These are phyloP conservation scores for Cryptotis parvus DNA, from an alignment of 2,113 vertebrate species.

Conservation along the genomic window DNA sequence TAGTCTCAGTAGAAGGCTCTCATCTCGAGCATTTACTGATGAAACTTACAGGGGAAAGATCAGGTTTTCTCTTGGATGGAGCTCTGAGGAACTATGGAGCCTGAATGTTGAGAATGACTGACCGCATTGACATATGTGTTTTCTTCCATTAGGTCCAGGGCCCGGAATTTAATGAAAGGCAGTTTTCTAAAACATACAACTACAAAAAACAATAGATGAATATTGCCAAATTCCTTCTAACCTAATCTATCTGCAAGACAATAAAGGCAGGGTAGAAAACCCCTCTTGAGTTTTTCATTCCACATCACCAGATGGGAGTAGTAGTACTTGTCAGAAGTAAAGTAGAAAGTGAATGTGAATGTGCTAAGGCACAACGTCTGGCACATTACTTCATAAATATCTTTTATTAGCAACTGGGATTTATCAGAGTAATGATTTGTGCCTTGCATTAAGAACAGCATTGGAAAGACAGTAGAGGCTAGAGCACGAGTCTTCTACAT, in stretches of 20 bases:
- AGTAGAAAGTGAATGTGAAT: constrained; percentile 23
- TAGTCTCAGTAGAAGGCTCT: too few species aligned
- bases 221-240: neutral
- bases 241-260: neutral
- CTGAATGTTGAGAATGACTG: too few species aligned
- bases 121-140: neutral
- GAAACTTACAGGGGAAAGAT: too few species aligned
- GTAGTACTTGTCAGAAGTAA: constrained; percentile 2
- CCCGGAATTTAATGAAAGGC: neutral
- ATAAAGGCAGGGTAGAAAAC: neutral
- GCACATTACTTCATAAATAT: neutral
- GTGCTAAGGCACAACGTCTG: neutral
- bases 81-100: too few species aligned
- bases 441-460: neutral
- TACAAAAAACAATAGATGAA: neutral
- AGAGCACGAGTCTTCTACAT: too few species aligned
- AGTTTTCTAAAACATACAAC: neutral
- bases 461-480: too few species aligned
- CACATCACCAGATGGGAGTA: neutral
- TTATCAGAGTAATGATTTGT: neutral
- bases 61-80: too few species aligned
- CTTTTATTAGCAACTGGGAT: constrained; percentile 34
- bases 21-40: too few species aligned
- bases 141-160: neutral
- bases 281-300: neutral